Evolutionary conservation across 2,797 vertebrate genomes (phyloP), one percentile per base, ranked within the genome.

Genomic region (Pterois miles): DNA sequence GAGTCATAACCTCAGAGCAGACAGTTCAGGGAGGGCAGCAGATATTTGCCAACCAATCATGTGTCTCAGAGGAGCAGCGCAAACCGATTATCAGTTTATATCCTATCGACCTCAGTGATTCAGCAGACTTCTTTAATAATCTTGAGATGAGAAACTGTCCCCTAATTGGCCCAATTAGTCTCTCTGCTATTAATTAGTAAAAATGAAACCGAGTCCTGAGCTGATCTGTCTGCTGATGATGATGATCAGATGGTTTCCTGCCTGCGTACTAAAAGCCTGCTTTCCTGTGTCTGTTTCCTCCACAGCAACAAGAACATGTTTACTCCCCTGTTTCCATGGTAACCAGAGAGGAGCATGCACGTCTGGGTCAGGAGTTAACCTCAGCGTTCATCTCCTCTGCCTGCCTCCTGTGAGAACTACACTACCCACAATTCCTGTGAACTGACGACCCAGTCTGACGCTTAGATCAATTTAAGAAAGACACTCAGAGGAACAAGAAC

Each of bases 301-400:
- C 87, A 83, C 95, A 96, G 96, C 29, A 12, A 80, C 92, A 91
- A 89, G 93, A 92, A 89, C 86, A 94, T 95, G 91, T 94, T 92
- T 87, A 82, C 84, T 80, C 76, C 89, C 78, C 70, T 80, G 91
- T 94, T 93, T 93, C 94, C 87, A 90, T 94, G 90, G 91, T 97
- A 85, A 88, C 65, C 52, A 36, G 1, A 80, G 82, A 83, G 73
- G 84, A 96, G 95, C 92, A 95, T 95, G 95, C 89, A 84, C 86
- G 81, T 91, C 91, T 88, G 90, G 92, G 92, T 92, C 93, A 91
- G 89, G 91, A 92, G 90, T 93, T 94, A 89, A 92, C 92, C 11
- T 66, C 75, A 53, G 33, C 1, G 9, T 27, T 69, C 14, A 52
- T 53, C 83, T 48, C 54, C 81, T 72, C 67, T 76, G 56, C 83